These are phyloP conservation scores for Discoglossus pictus DNA, from an alignment of 2,797 vertebrate genomes.

Conservation along the genomic window DNA sequence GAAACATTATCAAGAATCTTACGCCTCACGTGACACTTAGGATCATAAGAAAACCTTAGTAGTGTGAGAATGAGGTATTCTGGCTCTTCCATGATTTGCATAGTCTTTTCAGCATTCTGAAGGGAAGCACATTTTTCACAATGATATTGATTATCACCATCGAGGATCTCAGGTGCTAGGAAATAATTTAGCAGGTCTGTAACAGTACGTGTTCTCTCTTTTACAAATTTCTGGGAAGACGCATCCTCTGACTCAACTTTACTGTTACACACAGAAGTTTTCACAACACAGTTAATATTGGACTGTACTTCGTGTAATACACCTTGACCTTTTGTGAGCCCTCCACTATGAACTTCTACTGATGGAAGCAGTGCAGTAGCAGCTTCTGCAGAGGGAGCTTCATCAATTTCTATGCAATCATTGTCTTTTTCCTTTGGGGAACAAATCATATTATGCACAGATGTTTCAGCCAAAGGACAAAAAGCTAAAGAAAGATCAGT, in stretches of 20 bases:
- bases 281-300: slow-evolving; percentile 55
- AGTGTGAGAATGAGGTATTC: slow-evolving; percentile 98
- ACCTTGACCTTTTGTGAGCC: slow-evolving; percentile 55
- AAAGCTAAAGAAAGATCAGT: slow-evolving; percentile 96
- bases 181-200: slow-evolving; percentile 94
- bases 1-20: slow-evolving; percentile 95
- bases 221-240: slow-evolving; percentile 60
- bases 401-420: slow-evolving; percentile 38
- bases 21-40: slow-evolving; percentile 89
- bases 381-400: slow-evolving; percentile 50
- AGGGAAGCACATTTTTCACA: slow-evolving; percentile 92
- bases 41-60: slow-evolving; percentile 93
- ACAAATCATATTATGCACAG: slow-evolving; percentile 53
- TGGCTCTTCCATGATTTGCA: slow-evolving; percentile 88
- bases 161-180: slow-evolving; percentile 92
- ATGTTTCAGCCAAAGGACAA: slow-evolving; percentile 74
- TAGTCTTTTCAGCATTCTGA: slow-evolving; percentile 91
- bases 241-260: slow-evolving; percentile 41
- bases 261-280: slow-evolving; percentile 39
- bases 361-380: slow-evolving; percentile 42
- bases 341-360: slow-evolving; percentile 54
- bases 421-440: slow-evolving; percentile 53
- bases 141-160: slow-evolving; percentile 95
- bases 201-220: slow-evolving; percentile 79
- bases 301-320: neutral